Base-by-base conservation (phyloP, 2,888 invertebrate species). In the Mactromeris polynyma region DNA sequence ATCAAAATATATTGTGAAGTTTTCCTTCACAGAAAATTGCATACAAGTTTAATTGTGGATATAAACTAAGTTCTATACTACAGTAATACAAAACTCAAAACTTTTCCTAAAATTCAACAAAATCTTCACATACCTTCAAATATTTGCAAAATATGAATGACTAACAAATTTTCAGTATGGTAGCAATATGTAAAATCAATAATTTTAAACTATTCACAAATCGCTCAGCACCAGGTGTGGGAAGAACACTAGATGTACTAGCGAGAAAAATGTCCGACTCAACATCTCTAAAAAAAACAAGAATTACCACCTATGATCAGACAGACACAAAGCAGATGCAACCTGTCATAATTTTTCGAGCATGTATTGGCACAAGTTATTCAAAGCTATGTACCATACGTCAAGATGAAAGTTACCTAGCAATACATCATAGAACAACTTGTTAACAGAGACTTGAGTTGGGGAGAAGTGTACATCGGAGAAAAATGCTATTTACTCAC, bases 341-440 rank as follows among this genome's bases (percentile, higher is more conserved):
- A 73, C 73, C 36, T 36, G 31, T 73, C 73, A 73, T 73, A 73
- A 73, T 73, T 73, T 73, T 36, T 17, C 1, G 73, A 73, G 31
- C 73, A 73, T 36, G 73, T 73, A 26, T 73, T 73, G 73, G 73
- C 73, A 73, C 19, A 36, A 73, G 33, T 31, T 73, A 73, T 36
- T 7, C 33, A 7, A 33, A 73, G 19, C 73, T 73, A 36, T 73
- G 36, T 33, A 33, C 33, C 73, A 33, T 73, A 33, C 73, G 21
- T 73, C 73, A 33, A 19, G 33, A 17, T 73, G 73, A 73, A 73
- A 33, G 26, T 46, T 73, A 73, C 7, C 36, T 73, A 26, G 73
- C 36, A 33, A 7, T 73, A 33, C 73, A 36, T 73, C 73, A 73
- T 73, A 36, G 19, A 73, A 73, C 73, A 73, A 73, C 73, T 73